Evolutionary conservation across 2,797 vertebrate genomes (phyloP), one percentile per base, ranked within the genome.

Genomic region (Steatocranus sp.): DNA sequence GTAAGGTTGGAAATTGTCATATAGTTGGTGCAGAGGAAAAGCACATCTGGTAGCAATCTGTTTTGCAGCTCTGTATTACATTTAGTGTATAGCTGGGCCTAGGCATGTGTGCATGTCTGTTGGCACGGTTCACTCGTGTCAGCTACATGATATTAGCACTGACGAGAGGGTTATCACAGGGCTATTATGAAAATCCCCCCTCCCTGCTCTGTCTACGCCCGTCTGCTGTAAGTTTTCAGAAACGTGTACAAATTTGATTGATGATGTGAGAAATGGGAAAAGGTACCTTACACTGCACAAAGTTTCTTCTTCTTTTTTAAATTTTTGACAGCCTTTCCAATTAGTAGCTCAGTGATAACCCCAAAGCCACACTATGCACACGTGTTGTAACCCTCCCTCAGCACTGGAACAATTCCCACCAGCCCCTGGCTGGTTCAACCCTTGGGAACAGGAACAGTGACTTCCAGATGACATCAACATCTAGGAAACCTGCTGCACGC

Each of bases 361-460:
- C 50, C 12, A 27, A 27, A 74, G 49, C 25, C 76, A 49, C 54
- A 66, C 27, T n/a, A 36, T 3, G 75, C 30, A 76, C 56, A 84
- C 27, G 63, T 56, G 74, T 43, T 23, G 38, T 4, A 80, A 56
- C 51, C 32, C 41, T 74, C 38, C 12, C 49, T 53, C 32, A 11
- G 50, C 41, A 61, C 25, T 34, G 10, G 11, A 74, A 48, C 61
- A 83, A 46, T 61, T 78, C 78, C 77, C 79, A 56, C 11, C 11
- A 46, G 9, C 3, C 43, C 75, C 74, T 70, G 61, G 27, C 38
- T 1, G 2, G 11, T 46, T 81, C 70, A 36, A 66, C 78, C 76
- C 83, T 78, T 90, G 88, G 87, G 87, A 92, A 93, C 93, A 92
- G 87, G 91, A 93, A 94, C 83, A 77, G 49, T 74, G 84, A 89